Conservation (phyloP, 2,888 invertebrate genomes). For the Parnassius orleans region DNA sequence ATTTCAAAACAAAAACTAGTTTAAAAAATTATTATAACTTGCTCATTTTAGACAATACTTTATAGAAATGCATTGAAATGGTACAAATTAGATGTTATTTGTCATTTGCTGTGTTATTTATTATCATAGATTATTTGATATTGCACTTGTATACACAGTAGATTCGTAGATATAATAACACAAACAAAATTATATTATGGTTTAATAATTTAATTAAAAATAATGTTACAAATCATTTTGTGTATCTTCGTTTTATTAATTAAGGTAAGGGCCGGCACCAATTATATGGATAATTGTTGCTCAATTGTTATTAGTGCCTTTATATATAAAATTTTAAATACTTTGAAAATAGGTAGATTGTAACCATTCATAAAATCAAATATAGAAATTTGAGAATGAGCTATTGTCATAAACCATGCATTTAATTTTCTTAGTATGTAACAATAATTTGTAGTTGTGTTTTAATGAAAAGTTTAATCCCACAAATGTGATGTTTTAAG, state of each 20-base stretch:
- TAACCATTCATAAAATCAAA: conserved; percentile 8
- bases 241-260: not conserved
- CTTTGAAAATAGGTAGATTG: conserved; percentile 3
- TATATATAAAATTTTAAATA: conserved; percentile 11
- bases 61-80: conserved; percentile 52
- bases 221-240: no score
- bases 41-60: conserved; percentile 69
- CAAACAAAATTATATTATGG: conserved; percentile 7
- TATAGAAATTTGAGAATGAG: conserved; percentile 28
- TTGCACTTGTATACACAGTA: conserved; percentile 21
- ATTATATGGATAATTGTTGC: conserved; percentile 18
- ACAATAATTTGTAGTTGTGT: conserved; percentile 46
- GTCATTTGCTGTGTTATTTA: conserved; percentile 31
- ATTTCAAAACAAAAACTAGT: conserved; percentile 5
- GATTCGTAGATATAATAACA: conserved; percentile 10
- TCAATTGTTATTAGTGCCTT: conserved; percentile 33
- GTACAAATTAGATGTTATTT: conserved; percentile 70
- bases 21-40: conserved; percentile 32
- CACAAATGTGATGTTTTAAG: conserved; percentile 42
- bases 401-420: conserved; percentile 70
- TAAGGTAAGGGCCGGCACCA: conserved; percentile 12
- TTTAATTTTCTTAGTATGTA: conserved; percentile 49
- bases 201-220: no score
- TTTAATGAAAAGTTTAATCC: conserved; percentile 42
- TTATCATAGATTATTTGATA: conserved; percentile 36